A percentile compares a stretch with the other conserved stretches of the same genome.
phyloP scores from a whole-genome alignment of 2,888 invertebrate genomes.

The Odontocerum albicorne region DNA sequence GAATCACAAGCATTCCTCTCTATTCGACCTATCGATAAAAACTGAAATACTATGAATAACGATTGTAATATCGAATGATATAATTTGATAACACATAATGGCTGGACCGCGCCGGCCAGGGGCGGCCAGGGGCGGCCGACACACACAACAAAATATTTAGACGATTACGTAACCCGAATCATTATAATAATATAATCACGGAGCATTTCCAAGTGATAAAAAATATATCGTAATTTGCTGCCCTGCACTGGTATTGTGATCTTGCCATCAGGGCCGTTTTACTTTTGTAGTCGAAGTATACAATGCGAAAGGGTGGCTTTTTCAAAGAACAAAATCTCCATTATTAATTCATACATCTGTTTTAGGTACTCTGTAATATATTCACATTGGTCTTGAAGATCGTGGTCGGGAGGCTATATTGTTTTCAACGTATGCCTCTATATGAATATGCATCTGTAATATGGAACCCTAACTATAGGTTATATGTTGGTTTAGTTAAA shows the following conservation, averaged over 20 bases:
- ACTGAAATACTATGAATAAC: too few species aligned
- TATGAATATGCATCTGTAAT: too few species aligned
- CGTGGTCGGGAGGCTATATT: too few species aligned
- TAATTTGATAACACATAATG: conserved; percentile 47
- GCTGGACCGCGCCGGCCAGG: conserved; percentile 45
- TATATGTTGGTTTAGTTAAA: too few species aligned
- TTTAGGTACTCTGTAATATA: too few species aligned
- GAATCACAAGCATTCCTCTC: too few species aligned
- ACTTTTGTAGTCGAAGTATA: conserved; percentile 3
- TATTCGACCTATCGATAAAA: too few species aligned
- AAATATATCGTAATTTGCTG: conserved; percentile 13
- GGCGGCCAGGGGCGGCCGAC: conserved; percentile 58
- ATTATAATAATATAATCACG: conserved; percentile 24
- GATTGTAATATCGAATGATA: conserved; percentile 31
- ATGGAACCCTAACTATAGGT: too few species aligned
- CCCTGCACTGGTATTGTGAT: background rate
- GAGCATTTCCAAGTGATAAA: conserved; percentile 18
- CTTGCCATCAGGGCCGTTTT: background rate
- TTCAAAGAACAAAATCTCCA: too few species aligned
- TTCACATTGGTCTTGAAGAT: too few species aligned
- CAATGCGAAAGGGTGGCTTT: background rate
- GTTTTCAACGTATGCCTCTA: too few species aligned
- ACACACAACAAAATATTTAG: conserved; percentile 27
- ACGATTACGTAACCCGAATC: conserved; percentile 23
- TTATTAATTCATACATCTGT: too few species aligned